Evolutionary conservation across 2,888 invertebrate species (phyloP), one percentile per base, ranked within the genome.

Genomic region (Gastrophysa polygoni): DNA sequence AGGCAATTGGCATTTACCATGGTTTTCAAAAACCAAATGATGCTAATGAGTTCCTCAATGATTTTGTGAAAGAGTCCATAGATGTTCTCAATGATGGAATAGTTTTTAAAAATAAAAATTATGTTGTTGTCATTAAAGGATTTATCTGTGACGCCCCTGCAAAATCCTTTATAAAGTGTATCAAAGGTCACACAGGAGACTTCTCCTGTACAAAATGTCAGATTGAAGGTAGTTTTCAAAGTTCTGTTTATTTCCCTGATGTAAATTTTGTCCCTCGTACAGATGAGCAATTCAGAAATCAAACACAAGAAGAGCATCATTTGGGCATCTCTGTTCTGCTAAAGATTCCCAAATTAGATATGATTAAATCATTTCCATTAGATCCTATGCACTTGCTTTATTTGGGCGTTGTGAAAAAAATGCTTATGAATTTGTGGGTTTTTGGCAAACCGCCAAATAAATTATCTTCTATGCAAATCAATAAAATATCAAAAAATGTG

Each of bases 61-160:
- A 62, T 20, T 62, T 62, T 62, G 61, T 59, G 11, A 46, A 59
- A 8, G 65, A 62, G 21, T 47, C 51, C 16, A 18, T 50, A 44
- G 18, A 21, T 4, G 43, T 63, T 38, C 54, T 52, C 18, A 38
- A 32, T 43, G 59, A 64, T 55, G 58, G 49, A 8, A 17, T 58
- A 51, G 29, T 38, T 10, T 57, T 49, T 43, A 44, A 62, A 1
- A 29, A 38, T 10, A 21, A 10, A 17, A 38, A 20, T 8, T 52
- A 51, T 58, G 28, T 10, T 47, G 24, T 66, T 11, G 55, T 48
- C 56, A 58, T 63, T 28, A 43, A 50, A 18, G 47, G 43, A 58
- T 68, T 71, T 60, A 51, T 69, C 48, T 68, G 66, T 68, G 67
- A 66, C 63, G 62, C 58, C 60, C 69, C 68, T 38, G 63, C 64